Evolutionary conservation across 2,113 vertebrate genomes (phyloP).

Genomic region (Equus przewalskii): DNA sequence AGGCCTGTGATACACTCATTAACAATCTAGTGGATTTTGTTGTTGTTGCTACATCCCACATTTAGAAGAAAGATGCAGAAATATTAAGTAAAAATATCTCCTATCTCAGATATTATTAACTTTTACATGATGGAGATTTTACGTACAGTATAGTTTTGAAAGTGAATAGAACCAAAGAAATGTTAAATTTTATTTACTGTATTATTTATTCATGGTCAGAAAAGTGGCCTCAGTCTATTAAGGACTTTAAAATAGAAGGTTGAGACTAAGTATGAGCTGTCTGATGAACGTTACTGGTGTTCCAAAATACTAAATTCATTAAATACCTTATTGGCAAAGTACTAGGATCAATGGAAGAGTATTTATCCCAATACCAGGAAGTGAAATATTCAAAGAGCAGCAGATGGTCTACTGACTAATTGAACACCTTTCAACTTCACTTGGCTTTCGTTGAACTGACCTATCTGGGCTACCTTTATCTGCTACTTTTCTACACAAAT

Average conservation of each 20-base stretch:
- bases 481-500: neutral
- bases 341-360: neutral
- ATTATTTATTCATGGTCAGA: slow-evolving; percentile 32
- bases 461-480: neutral
- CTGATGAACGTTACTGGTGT: neutral
- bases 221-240: slow-evolving; percentile 10
- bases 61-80: slow-evolving; percentile 50
- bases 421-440: neutral
- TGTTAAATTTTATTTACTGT: neutral
- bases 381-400: neutral
- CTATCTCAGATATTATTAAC: neutral
- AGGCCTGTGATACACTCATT: neutral
- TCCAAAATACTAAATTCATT: neutral
- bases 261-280: neutral
- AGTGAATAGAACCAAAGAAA: slow-evolving; percentile 1
- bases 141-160: neutral
- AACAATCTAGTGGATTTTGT: neutral
- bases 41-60: neutral
- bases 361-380: neutral
- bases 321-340: neutral
- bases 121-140: neutral
- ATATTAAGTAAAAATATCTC: slow-evolving; percentile 2
- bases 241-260: neutral
- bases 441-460: neutral
- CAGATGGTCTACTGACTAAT: neutral